These are phyloP conservation scores for Melanotus villosus DNA, from an alignment of 2,888 invertebrate species.

Conservation along the genomic window DNA sequence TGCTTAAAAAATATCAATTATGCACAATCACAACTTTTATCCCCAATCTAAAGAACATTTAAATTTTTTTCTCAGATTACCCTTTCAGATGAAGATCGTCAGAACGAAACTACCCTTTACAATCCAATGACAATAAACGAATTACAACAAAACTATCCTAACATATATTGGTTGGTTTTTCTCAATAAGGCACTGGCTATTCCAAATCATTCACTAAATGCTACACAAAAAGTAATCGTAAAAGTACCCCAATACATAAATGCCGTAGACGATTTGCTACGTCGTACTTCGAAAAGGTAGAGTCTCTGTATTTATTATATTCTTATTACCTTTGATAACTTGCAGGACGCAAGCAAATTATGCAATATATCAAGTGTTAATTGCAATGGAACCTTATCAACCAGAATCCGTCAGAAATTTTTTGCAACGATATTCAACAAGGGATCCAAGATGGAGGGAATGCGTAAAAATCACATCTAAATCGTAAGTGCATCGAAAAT, in stretches of 20 bases:
- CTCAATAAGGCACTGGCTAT: constrained; percentile 67
- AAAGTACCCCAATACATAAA: constrained; percentile 82
- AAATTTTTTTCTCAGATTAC: too few relatives aligned
- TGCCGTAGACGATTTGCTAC: constrained; percentile 76
- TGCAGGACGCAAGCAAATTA: constrained; percentile 86
- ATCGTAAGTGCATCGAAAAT: constrained; percentile 70
- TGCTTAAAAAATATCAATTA: too few relatives aligned
- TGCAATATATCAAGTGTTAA: constrained; percentile 91
- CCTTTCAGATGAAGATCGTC: constrained; percentile 41
- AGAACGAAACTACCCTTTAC: constrained; percentile 55
- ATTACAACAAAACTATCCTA: constrained; percentile 65
- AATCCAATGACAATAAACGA: constrained; percentile 70
- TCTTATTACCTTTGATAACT: background rate
- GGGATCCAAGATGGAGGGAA: constrained; percentile 93
- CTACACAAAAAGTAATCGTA: constrained; percentile 77
- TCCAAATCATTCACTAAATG: too few relatives aligned
- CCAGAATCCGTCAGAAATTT: constrained; percentile 83
- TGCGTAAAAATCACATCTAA: constrained; percentile 86
- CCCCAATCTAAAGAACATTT: too few relatives aligned
- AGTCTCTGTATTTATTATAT: background rate
- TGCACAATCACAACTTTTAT: too few relatives aligned
- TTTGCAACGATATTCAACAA: constrained; percentile 86
- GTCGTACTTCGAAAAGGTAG: constrained; percentile 64
- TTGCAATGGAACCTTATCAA: constrained; percentile 85
- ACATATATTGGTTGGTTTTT: constrained; percentile 68